Evolutionary conservation across 2,888 invertebrate genomes (phyloP).

Genomic region (Caenorhabditis afra): DNA sequence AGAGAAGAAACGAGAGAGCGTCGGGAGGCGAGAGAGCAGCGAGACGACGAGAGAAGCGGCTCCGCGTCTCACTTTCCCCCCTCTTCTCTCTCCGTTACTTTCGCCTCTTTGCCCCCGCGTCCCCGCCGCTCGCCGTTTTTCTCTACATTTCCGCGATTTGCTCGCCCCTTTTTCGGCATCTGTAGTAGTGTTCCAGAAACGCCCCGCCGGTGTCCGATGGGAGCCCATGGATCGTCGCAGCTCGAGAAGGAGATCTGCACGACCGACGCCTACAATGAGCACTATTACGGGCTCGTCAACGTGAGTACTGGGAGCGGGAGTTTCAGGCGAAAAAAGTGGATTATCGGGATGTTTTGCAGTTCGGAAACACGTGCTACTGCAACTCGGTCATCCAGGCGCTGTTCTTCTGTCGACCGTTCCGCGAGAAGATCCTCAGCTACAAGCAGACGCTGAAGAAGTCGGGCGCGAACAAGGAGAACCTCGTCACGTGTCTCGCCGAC

Average conservation of each 20-base stretch:
- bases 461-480: constrained; percentile 88
- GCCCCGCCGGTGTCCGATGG: constrained; percentile 82
- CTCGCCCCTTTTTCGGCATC: neutral
- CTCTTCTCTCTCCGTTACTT: neutral
- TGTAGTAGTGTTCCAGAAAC: neutral
- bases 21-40: no score
- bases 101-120: neutral
- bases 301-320: constrained; percentile 84
- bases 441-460: constrained; percentile 84
- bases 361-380: constrained; percentile 99
- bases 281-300: constrained; percentile 99
- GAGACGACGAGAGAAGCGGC: no score
- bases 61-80: neutral
- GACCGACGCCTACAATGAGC: constrained; percentile 95
- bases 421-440: constrained; percentile 98
- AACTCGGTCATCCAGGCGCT: constrained; percentile 99
- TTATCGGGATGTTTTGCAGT: no score
- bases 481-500: constrained; percentile 97
- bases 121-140: neutral
- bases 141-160: neutral
- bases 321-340: neutral
- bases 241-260: constrained; percentile 97
- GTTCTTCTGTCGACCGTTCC: constrained; percentile 98
- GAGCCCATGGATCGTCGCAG: constrained; percentile 99
- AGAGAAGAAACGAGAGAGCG: no score